Percentiles rank a stretch among this genome's conserved stretches.
phyloP scores from a whole-genome alignment of 1,140 invertebrate genomes.

The Drosophila bocqueti region DNA sequence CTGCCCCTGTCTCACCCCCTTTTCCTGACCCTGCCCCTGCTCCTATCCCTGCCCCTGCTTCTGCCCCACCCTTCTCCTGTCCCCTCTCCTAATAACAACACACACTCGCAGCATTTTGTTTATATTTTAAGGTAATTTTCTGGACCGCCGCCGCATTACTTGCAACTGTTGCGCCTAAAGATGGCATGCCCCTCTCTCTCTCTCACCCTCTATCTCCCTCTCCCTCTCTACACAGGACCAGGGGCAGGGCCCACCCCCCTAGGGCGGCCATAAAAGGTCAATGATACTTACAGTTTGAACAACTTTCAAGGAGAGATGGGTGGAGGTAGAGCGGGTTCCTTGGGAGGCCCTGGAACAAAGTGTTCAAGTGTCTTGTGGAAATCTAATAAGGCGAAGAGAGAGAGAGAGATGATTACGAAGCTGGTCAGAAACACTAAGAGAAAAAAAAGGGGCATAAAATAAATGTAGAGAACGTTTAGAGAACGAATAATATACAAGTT shows the following conservation, averaged over 20 bases:
- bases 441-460: background rate
- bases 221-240: background rate
- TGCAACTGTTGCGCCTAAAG: conserved; percentile 74
- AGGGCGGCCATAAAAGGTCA: conserved; percentile 57
- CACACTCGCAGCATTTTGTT: conserved; percentile 38
- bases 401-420: conserved; percentile 29
- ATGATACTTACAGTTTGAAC: conserved; percentile 80
- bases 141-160: conserved; percentile 61
- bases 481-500: too few relatives aligned
- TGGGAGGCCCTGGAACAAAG: conserved; percentile 35
- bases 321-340: background rate
- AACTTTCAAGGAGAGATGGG: conserved; percentile 24
- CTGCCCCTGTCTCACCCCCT: too few relatives aligned
- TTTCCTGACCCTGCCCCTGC: too few relatives aligned
- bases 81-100: background rate
- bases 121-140: conserved; percentile 78
- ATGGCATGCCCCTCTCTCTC: conserved; percentile 12
- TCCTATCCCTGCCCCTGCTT: background rate
- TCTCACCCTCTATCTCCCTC: background rate
- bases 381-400: conserved; percentile 53
- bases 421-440: background rate
- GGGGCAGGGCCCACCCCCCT: background rate
- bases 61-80: too few relatives aligned
- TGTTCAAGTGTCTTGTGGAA: conserved; percentile 72
- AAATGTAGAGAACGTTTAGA: too few relatives aligned